These are phyloP conservation scores for Mustela nigripes DNA, from an alignment of 2,113 vertebrate genomes.

Conservation along the genomic window DNA sequence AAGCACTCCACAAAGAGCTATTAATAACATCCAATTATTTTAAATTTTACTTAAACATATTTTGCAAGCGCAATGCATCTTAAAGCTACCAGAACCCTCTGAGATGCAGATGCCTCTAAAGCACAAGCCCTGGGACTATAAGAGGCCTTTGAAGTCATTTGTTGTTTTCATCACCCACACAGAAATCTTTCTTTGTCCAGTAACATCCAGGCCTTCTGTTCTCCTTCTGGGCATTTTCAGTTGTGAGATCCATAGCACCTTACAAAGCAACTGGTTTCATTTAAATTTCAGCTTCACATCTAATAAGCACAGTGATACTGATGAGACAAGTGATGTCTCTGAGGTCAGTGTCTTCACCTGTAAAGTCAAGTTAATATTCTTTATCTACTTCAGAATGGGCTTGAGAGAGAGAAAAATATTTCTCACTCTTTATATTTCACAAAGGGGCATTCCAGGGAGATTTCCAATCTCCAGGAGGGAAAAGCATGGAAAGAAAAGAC, in stretches of 20 bases:
- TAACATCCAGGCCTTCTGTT: background rate
- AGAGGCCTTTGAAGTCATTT: background rate
- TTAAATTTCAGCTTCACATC: background rate
- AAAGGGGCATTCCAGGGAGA: background rate
- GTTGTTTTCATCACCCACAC: background rate
- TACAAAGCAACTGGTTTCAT: background rate
- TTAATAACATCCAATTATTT: background rate
- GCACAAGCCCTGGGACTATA: background rate
- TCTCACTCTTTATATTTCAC: conserved; percentile 1
- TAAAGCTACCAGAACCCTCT: background rate
- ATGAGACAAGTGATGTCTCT: background rate
- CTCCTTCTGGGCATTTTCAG: background rate
- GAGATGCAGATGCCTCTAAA: background rate
- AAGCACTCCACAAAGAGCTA: background rate
- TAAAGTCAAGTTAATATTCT: background rate
- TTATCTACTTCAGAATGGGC: background rate
- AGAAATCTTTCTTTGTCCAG: background rate
- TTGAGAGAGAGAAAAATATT: background rate
- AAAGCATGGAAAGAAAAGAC: background rate
- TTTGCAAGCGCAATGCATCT: background rate
- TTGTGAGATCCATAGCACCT: background rate
- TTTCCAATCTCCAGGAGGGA: background rate
- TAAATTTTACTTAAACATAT: background rate
- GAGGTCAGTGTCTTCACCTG: background rate
- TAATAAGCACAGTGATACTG: background rate